phyloP scores from a whole-genome alignment of 1,140 invertebrate species.

The Macrobrachium nipponense region DNA sequence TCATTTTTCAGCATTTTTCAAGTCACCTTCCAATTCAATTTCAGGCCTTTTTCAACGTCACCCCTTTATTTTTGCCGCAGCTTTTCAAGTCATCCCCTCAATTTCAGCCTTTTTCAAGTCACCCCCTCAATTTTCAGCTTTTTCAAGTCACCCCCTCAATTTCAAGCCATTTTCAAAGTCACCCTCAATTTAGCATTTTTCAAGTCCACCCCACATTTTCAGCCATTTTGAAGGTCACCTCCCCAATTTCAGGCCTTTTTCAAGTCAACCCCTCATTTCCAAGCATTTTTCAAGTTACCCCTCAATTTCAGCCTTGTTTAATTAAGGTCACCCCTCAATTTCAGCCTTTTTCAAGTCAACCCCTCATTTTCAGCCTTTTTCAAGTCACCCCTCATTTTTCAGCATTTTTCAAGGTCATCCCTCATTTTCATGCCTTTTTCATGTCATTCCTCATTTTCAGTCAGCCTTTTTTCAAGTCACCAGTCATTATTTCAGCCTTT shows the following conservation, averaged over 20 bases:
- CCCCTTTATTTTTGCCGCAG: not conserved
- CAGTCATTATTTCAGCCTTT: not conserved
- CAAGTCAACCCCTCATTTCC: not conserved
- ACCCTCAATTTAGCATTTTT: not conserved
- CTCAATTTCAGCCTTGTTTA: conserved; percentile 7
- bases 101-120: conserved; percentile 15
- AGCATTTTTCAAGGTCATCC: not conserved
- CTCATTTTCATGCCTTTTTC: not conserved
- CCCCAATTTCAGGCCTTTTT: not conserved
- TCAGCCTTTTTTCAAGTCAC: too few species aligned
- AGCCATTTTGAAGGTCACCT: not conserved
- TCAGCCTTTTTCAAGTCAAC: too few species aligned
- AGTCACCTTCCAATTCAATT: too few species aligned
- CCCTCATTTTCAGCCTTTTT: not conserved
- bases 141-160: not conserved
- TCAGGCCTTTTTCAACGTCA: not conserved
- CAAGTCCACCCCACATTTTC: not conserved
- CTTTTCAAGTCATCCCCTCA: too few species aligned
- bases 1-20: too few species aligned
- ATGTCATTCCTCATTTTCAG: not conserved
- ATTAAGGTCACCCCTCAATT: not conserved
- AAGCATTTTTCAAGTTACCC: not conserved
- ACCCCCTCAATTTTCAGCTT: too few species aligned
- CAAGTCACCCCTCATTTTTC: too few species aligned
- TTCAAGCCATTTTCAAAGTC: not conserved